Evolutionary conservation across 1,140 invertebrate species (phyloP).

Genomic region (Cydia splendana): DNA sequence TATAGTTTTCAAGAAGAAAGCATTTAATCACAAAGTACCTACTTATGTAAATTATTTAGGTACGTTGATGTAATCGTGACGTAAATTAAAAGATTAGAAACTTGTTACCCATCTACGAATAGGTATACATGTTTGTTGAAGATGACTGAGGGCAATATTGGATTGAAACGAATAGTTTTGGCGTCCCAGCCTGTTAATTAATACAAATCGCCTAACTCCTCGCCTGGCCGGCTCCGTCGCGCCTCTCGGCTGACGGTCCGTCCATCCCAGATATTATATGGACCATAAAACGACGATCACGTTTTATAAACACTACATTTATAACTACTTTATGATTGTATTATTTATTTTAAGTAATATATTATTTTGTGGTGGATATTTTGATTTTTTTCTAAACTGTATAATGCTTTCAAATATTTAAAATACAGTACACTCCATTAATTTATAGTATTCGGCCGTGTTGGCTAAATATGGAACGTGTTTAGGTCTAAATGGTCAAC

Average conservation of each 20-base stretch:
- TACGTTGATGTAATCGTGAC: too few species aligned
- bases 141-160: slow-evolving; percentile 16
- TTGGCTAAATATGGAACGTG: slow-evolving; percentile 50
- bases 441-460: slow-evolving; percentile 71
- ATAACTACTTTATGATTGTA: slow-evolving; percentile 79
- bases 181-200: slow-evolving; percentile 56
- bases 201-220: slow-evolving; percentile 61
- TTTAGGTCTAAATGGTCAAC: slow-evolving; percentile 38
- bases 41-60: too few species aligned
- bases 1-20: too few species aligned
- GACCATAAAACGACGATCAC: slow-evolving; percentile 76
- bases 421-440: slow-evolving; percentile 76
- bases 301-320: slow-evolving; percentile 80
- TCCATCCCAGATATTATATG: slow-evolving; percentile 70
- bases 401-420: slow-evolving; percentile 75
- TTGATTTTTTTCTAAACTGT: slow-evolving; percentile 75
- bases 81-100: neutral
- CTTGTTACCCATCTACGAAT: neutral
- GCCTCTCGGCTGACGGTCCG: slow-evolving; percentile 47
- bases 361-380: slow-evolving; percentile 73
- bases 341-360: slow-evolving; percentile 80
- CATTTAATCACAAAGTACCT: too few species aligned
- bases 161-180: slow-evolving; percentile 36
- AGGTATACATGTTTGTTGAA: neutral
- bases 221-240: slow-evolving; percentile 39